These are phyloP conservation scores for Chroicocephalus ridibundus DNA, from an alignment of 2,113 vertebrate genomes.

Conservation along the genomic window DNA sequence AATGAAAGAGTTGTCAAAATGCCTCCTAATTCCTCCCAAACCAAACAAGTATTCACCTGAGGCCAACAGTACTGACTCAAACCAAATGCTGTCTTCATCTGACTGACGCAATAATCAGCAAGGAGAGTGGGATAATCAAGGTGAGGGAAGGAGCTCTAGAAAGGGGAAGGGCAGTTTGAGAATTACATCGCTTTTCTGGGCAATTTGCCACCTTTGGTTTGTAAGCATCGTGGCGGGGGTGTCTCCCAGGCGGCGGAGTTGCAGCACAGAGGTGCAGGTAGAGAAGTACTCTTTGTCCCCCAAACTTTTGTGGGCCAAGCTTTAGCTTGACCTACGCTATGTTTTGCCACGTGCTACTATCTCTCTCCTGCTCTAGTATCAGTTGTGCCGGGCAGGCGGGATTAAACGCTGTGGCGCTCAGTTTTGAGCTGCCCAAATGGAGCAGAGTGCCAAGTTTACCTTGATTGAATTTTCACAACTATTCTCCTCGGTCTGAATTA, in stretches of 20 bases:
- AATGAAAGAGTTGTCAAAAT: constrained; percentile 69
- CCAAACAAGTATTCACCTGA: constrained; percentile 57
- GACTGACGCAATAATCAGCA: neutral
- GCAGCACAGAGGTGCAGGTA: neutral
- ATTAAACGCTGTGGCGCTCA: neutral
- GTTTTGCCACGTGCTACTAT: neutral
- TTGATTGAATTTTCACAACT: neutral
- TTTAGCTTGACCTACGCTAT: neutral
- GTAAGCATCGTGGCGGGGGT: neutral
- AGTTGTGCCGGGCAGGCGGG: neutral
- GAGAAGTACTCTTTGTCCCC: neutral
- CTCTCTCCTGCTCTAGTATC: neutral
- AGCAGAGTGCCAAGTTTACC: neutral
- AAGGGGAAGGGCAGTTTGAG: neutral
- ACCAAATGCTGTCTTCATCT: constrained; percentile 25
- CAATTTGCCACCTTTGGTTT: neutral
- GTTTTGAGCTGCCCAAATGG: neutral
- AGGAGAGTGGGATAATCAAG: neutral
- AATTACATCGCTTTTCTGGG: neutral
- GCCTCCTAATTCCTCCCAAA: constrained; percentile 62
- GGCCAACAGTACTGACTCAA: constrained; percentile 41
- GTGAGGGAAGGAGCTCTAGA: neutral
- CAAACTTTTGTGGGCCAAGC: neutral
- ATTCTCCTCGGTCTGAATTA: neutral
- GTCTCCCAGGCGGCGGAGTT: neutral